These are phyloP conservation scores for Harlomillsia oculata DNA, from an alignment of 1,140 invertebrate genomes.

Conservation along the genomic window DNA sequence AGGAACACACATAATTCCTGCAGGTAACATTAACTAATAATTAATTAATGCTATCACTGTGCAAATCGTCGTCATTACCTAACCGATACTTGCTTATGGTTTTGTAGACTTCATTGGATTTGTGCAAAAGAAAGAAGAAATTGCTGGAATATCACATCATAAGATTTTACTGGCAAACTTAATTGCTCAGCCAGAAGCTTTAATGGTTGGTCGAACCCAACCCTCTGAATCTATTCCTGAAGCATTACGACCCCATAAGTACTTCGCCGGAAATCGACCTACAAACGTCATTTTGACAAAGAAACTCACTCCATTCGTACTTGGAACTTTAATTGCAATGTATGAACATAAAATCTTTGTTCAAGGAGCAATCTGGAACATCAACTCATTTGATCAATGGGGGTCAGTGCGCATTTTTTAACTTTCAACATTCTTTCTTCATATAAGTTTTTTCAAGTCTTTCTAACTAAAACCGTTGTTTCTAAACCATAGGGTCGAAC, in stretches of 20 bases:
- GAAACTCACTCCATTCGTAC: slow-evolving; percentile 83
- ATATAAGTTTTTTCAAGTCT: slow-evolving; percentile 13
- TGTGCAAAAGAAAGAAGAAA: slow-evolving; percentile 29
- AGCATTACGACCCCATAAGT: slow-evolving; percentile 79
- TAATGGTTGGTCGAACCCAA: slow-evolving; percentile 79
- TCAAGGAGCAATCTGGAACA: slow-evolving; percentile 97
- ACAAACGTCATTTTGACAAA: slow-evolving; percentile 96
- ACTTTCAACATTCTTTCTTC: slow-evolving; percentile 7
- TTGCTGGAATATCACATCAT: slow-evolving; percentile 50
- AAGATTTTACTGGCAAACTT: slow-evolving; percentile 94
- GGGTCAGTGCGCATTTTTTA: slow-evolving; percentile 53
- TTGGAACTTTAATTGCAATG: slow-evolving; percentile 89
- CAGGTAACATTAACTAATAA: slow-evolving; percentile 43
- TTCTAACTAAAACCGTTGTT: neutral
- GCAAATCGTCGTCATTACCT: neutral
- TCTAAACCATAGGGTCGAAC: neutral
- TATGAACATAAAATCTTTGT: slow-evolving; percentile 99
- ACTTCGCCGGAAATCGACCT: slow-evolving; percentile 93
- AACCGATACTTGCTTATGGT: neutral
- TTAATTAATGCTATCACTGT: neutral
- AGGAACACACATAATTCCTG: slow-evolving; percentile 79
- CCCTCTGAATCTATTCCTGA: slow-evolving; percentile 21
- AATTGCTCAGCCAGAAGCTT: slow-evolving; percentile 94
- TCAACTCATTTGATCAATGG: slow-evolving; percentile 99
- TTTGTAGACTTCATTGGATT: slow-evolving; percentile 28